Percentiles rank a stretch among this genome's conserved stretches.
These are phyloP conservation scores for Tiaroga cobitis DNA, from an alignment of 2,797 vertebrate genomes.

Conservation along the genomic window DNA sequence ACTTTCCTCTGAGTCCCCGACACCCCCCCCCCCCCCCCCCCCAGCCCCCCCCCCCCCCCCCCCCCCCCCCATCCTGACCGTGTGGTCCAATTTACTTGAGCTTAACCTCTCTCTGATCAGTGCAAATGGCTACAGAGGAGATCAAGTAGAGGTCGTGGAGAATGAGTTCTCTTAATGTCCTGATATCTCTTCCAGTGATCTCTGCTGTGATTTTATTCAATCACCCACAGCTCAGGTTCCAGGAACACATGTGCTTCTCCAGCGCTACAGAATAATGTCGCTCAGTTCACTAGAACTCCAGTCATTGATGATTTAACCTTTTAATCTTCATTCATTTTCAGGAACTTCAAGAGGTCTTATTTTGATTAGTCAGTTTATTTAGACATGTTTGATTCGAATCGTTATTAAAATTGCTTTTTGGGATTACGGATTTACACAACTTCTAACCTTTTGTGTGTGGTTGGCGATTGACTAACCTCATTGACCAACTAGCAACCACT, in stretches of 20 bases:
- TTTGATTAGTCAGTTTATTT: conserved; percentile 25
- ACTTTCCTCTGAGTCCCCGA: conserved; percentile 53
- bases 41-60: too few relatives aligned
- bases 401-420: not conserved
- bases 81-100: conserved; percentile 56
- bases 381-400: not conserved
- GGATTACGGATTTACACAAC: not conserved
- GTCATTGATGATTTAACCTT: conserved; percentile 23
- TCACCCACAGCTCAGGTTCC: conserved; percentile 64
- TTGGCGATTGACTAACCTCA: not conserved
- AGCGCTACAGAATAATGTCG: conserved; percentile 37
- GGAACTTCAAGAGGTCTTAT: not conserved
- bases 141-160: conserved; percentile 80
- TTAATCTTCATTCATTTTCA: conserved; percentile 35
- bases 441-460: not conserved
- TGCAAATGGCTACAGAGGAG: conserved; percentile 71
- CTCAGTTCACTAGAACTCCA: conserved; percentile 56
- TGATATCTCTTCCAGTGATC: conserved; percentile 69
- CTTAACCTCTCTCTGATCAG: conserved; percentile 67
- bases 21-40: too few relatives aligned
- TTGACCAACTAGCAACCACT: not conserved
- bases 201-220: conserved; percentile 64
- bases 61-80: too few relatives aligned
- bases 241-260: conserved; percentile 59
- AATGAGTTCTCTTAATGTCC: conserved; percentile 66